Base-by-base conservation (phyloP, 2,113 vertebrate genomes). In the Microcebus murinus region DNA sequence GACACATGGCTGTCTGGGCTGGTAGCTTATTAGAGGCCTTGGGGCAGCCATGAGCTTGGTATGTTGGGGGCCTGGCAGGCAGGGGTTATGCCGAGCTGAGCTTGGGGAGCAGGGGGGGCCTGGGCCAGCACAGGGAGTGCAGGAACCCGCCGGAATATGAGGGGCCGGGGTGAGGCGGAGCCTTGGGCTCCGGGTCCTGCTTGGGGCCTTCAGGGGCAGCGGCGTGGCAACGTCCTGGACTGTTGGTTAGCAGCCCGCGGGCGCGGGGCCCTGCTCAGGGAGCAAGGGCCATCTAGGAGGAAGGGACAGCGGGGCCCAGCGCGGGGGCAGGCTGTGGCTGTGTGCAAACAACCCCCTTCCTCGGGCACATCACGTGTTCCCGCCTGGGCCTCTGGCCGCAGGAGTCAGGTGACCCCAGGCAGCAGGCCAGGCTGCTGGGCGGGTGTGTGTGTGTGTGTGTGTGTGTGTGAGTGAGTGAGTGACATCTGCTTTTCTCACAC, bases 351-450 rank as follows among this genome's bases (percentile, higher is more conserved):
- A 13, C 31, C 82, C 45, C 29, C 45, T 31, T 7, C 52, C 52
- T 45, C 29, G 6, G 34, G 76, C 11, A 21, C 23, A 23, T 73
- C 91, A 71, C 67, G 85, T 96, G 93, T 85, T 67, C 52, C 25
- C 23, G 10, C 73, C 65, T 34, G 71, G 79, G 82, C 96, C 67
- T 81, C 90, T 17, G 17, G 80, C 95, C 21, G 0, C 20, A 45
- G 42, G 20, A 63, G 71, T 93, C 96, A 93, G 94, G 95, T 91
- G 94, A 96, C 82, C 91, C 61, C 11, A 4, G 89, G 89, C 94
- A 18, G 87, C 31, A 11, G 57, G 92, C 90, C 74, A 92, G 90
- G 87, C 80, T n/a, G 7, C 36, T 12, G 42, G 36, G 67, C 36
- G 4, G 6, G 42, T 1, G 52, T 17, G 52, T 18, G 52, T 55